phyloP scores from a whole-genome alignment of 2,797 vertebrate species.

The Gallinago solitaria region DNA sequence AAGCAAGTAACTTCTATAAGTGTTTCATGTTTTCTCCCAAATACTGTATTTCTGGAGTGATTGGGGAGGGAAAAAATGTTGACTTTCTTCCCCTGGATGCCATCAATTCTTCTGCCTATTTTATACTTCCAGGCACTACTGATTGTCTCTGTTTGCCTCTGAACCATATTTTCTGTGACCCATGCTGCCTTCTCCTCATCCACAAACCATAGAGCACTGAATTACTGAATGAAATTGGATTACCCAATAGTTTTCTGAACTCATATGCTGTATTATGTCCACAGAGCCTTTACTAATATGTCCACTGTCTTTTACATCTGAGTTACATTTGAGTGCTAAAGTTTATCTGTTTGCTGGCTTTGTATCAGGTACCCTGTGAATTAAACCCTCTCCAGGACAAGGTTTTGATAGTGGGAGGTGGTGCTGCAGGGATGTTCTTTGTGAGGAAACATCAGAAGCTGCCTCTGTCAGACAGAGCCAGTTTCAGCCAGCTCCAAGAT shows the following conservation, averaged over 20 bases:
- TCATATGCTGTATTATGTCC: neutral
- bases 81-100: neutral
- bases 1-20: neutral
- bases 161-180: neutral
- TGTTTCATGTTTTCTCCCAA: neutral
- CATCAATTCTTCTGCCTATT: neutral
- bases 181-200: neutral
- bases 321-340: neutral
- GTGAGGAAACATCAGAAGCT: neutral
- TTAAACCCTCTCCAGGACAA: neutral
- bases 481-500: neutral
- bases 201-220: neutral
- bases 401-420: neutral
- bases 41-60: neutral
- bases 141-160: neutral
- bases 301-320: neutral
- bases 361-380: neutral
- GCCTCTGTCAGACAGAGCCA: neutral
- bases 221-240: neutral
- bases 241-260: neutral
- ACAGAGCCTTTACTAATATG: neutral
- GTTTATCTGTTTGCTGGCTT: neutral
- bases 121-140: neutral
- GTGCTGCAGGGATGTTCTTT: neutral
- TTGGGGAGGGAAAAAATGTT: fast-evolving